Conservation (phyloP, 2,113 vertebrate species). For the Chascanopsetta lugubris region DNA sequence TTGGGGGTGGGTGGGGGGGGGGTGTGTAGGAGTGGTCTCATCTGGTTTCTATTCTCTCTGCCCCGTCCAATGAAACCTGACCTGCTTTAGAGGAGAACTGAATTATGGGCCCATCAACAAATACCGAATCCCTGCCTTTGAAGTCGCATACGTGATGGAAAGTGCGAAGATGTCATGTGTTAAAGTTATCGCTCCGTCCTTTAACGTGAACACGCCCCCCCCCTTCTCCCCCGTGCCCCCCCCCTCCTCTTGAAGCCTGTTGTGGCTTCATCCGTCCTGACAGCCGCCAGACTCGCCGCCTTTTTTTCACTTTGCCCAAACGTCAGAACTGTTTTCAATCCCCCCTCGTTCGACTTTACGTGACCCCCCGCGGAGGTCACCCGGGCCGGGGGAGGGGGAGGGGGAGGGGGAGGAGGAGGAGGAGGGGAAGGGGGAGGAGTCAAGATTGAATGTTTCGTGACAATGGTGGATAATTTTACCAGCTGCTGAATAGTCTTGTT, state of each 20-base stretch:
- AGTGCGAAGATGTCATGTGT: constrained; percentile 82
- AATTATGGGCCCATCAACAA: constrained; percentile 82
- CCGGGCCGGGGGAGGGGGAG: background rate
- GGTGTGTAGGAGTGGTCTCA: no score
- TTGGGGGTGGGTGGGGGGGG: no score
- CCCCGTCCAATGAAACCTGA: constrained; percentile 82
- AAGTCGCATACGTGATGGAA: constrained; percentile 78
- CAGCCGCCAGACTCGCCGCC: constrained; percentile 61
- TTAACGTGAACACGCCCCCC: constrained; percentile 72
- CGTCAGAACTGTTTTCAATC: constrained; percentile 65
- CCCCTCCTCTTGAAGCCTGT: constrained; percentile 60
- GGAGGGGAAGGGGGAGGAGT: constrained; percentile 12
- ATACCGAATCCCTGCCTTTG: constrained; percentile 82
- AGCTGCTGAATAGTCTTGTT: constrained; percentile 72
- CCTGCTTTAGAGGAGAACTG: constrained; percentile 78
- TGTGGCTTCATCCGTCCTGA: constrained; percentile 78
- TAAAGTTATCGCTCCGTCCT: constrained; percentile 81
- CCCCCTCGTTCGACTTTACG: constrained; percentile 43
- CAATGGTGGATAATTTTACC: constrained; percentile 68
- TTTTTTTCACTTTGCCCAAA: constrained; percentile 59
- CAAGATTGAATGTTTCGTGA: constrained; percentile 58
- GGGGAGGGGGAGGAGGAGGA: constrained; percentile 17
- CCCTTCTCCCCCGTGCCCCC: constrained; percentile 62
- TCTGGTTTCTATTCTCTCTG: constrained; percentile 82
- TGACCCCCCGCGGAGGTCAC: constrained; percentile 35